Evolutionary conservation across 30 jellyfish, hydroid and myxozoan species (phyloP).

Genomic region (Nemopilema nomurai): DNA sequence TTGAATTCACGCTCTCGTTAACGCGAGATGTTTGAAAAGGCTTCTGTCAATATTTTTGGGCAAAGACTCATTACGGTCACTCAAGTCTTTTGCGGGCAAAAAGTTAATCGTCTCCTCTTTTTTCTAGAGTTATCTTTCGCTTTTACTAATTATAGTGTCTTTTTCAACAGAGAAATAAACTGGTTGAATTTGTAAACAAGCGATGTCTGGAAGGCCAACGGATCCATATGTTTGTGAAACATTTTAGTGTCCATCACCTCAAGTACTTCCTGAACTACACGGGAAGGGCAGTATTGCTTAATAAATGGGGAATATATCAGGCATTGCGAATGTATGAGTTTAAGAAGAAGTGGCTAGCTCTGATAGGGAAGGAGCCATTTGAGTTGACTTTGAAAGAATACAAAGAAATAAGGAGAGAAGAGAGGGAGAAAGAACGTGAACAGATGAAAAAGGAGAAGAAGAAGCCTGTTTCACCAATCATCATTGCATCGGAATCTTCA

Average conservation of each 20-base stretch:
- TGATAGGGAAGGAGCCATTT: conserved; percentile 45
- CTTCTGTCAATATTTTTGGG: too few relatives aligned
- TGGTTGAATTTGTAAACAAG: conserved; percentile 40
- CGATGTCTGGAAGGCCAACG: conserved; percentile 52
- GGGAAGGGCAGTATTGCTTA: conserved; percentile 20
- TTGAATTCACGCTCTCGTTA: too few relatives aligned
- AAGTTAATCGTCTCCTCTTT: too few relatives aligned
- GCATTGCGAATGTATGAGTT: conserved; percentile 65
- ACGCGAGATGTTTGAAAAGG: too few relatives aligned
- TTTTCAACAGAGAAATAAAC: conserved; percentile 49
- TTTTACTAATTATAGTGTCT: too few relatives aligned
- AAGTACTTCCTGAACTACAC: conserved; percentile 42
- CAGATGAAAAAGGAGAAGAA: conserved; percentile 38
- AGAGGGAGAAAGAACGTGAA: conserved; percentile 38
- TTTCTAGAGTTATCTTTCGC: too few relatives aligned
- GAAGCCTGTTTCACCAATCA: conserved; percentile 32
- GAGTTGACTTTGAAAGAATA: conserved; percentile 42
- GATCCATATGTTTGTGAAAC: conserved; percentile 28
- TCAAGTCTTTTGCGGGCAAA: too few relatives aligned
- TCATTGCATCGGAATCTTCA: background rate
- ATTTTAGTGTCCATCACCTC: conserved; percentile 54
- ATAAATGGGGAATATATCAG: conserved; percentile 71
- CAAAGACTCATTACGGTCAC: too few relatives aligned
- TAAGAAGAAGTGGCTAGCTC: conserved; percentile 52
- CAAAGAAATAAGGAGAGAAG: conserved; percentile 47